A percentile compares a stretch with the other conserved stretches of the same genome.
These are phyloP conservation scores for Montifringilla adamsi DNA, from an alignment of 2,113 vertebrate genomes.

Conservation along the genomic window DNA sequence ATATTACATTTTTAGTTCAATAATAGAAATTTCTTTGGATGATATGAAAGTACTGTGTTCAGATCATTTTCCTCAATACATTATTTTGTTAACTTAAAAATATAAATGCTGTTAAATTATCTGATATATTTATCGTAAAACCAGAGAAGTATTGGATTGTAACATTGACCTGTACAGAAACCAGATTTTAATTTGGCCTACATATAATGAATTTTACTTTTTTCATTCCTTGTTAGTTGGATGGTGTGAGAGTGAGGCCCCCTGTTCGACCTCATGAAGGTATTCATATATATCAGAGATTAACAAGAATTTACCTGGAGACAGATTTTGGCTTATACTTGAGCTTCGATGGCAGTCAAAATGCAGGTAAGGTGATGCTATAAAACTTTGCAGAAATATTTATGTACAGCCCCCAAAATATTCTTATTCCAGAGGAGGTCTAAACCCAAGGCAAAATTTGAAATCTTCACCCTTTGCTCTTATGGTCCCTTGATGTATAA, in stretches of 20 bases:
- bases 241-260: slow-evolving; percentile 65
- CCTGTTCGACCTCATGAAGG: slow-evolving; percentile 74
- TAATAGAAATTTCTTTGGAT: neutral
- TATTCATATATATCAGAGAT: slow-evolving; percentile 68
- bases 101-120: neutral
- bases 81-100: neutral
- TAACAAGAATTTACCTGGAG: slow-evolving; percentile 71
- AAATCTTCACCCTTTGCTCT: neutral
- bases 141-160: neutral
- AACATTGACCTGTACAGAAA: neutral
- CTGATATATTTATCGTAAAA: neutral
- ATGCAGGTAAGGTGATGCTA: slow-evolving; percentile 71
- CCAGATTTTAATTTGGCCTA: neutral
- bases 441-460: neutral
- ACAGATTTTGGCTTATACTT: slow-evolving; percentile 86
- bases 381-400: neutral
- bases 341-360: slow-evolving; percentile 71
- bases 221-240: slow-evolving; percentile 66
- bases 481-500: neutral
- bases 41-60: neutral
- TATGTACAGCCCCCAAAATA: neutral
- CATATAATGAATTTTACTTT: neutral
- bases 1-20: neutral
- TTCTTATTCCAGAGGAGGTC: neutral
- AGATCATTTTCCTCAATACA: neutral